These are phyloP conservation scores for Theropithecus gelada DNA, from an alignment of 2,113 vertebrate genomes.

Conservation along the genomic window DNA sequence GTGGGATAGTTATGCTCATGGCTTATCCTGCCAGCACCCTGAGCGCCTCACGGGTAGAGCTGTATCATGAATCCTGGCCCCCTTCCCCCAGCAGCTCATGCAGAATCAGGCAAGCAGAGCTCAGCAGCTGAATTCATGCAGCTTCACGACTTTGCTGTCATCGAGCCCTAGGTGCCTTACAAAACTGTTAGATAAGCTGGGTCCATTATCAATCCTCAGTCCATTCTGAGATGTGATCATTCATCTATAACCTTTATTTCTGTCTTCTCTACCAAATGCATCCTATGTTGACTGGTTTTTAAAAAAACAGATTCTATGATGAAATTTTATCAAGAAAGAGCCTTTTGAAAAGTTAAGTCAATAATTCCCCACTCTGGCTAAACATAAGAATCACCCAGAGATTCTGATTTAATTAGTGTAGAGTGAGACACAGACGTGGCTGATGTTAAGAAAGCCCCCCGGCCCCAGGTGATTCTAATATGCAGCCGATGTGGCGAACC, in stretches of 20 bases:
- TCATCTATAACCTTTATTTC: neutral
- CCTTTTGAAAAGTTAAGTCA: neutral
- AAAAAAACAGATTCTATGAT: neutral
- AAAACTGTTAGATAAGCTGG: neutral
- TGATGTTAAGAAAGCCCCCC: neutral
- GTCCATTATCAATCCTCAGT: neutral
- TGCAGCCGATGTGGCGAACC: too few species aligned
- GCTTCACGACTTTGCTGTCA: neutral
- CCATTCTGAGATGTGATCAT: neutral
- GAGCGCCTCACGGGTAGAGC: neutral
- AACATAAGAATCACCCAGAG: neutral
- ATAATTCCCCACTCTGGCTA: neutral
- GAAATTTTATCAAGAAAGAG: neutral
- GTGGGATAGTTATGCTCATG: rapidly evolving
- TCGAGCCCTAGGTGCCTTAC: neutral
- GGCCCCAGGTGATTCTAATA: neutral
- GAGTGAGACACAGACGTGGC: neutral
- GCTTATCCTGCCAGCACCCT: neutral
- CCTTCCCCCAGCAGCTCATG: neutral
- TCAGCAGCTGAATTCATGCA: neutral
- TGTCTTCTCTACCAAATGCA: neutral
- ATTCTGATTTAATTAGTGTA: neutral
- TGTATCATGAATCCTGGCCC: neutral
- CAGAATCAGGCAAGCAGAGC: neutral
- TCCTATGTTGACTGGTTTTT: neutral